Evolutionary conservation across 2,113 vertebrate species (phyloP).

Genomic region (Aptenodytes patagonicus): DNA sequence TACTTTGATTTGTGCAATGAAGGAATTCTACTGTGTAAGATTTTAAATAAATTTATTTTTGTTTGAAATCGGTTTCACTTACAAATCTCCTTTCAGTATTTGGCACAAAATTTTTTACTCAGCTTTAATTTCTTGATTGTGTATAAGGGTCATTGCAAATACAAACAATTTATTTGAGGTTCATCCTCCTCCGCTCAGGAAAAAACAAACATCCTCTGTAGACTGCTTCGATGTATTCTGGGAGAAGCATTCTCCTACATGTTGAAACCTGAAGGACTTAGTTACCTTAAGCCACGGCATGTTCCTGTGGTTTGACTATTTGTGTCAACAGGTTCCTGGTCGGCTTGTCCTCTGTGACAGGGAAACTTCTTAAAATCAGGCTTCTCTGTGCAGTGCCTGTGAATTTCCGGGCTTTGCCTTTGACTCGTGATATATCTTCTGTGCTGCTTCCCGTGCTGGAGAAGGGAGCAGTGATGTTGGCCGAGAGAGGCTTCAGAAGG

Average conservation of each 20-base stretch:
- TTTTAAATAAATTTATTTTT: constrained; percentile 76
- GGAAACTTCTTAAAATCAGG: neutral
- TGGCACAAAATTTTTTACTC: neutral
- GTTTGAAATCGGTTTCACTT: constrained; percentile 54
- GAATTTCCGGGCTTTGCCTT: neutral
- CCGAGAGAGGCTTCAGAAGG: neutral
- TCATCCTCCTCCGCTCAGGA: neutral
- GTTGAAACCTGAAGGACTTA: neutral
- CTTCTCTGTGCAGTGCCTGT: neutral
- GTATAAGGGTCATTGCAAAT: neutral
- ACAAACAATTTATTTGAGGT: neutral
- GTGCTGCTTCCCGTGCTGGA: neutral
- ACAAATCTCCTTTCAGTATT: neutral
- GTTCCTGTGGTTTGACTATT: neutral
- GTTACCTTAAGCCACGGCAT: neutral
- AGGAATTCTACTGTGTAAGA: constrained; percentile 40
- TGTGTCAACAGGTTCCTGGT: neutral
- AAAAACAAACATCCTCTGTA: neutral
- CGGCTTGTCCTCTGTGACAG: neutral
- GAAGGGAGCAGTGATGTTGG: neutral
- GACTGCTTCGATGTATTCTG: neutral
- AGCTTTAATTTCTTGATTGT: neutral
- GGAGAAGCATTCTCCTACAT: neutral
- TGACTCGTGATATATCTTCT: neutral
- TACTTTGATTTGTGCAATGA: constrained; percentile 54